Base-by-base conservation (phyloP, 2,888 invertebrate species). In the Zhuqinia jingwanae region DNA sequence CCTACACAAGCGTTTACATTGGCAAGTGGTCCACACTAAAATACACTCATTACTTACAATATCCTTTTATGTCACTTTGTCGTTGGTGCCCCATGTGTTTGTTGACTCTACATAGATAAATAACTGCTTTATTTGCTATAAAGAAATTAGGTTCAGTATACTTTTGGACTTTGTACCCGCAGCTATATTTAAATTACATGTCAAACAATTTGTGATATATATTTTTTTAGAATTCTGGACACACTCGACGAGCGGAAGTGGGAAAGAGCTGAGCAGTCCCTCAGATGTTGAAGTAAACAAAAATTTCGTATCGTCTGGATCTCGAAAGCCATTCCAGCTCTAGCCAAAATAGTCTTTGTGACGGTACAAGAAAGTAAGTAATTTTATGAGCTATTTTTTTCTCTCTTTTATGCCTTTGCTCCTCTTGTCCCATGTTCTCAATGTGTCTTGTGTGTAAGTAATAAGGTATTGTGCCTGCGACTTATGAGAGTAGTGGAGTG, bases 261-360 rank as follows among this genome's bases (percentile, higher is more conserved):
- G 87, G 63, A 91, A 91, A 84, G 91, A 91, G 70, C 75, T 89
- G 77, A 88, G 88, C 81, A 91, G 90, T 68, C 91, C 90, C 70
- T 90, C 90, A 27, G 91, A 91, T 86, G 85, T 86, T 58, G 91
- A 91, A 86, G 81, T 89, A 47, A 90, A 89, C 85, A 89, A 90
- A 60, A 89, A 89, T 83, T 88, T 90, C 60, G 77, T 87, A 63
- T 90, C 90, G 11, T 90, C 90, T 63, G 90, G 90, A n/a, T 22
- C 87, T 90, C 15, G 91, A 90, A 84, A 91, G 91, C 77, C 91
- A 90, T 87, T 91, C 90, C 68, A 91, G 91, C 82, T 90, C 90
- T 53, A 90, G 90, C 81, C 90, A 90, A 85, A 90, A 90, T 85
- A 90, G 90, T 68, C 81, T 91, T 50, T 89, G 87, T 70, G 90